Base-by-base conservation (phyloP, 2,113 vertebrate genomes). In the Mormyrus iriodes region DNA sequence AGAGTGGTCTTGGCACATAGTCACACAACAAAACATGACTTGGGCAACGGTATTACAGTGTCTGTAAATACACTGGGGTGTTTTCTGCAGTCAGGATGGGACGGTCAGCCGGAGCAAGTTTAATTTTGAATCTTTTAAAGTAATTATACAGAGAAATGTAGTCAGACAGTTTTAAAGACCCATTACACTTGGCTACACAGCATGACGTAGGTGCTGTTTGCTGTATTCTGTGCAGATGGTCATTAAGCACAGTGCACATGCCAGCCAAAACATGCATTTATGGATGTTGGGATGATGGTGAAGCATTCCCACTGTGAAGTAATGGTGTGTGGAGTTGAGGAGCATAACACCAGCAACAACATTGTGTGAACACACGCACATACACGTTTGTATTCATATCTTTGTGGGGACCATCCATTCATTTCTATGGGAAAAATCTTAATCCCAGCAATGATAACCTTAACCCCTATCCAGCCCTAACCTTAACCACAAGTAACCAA, bases 281-380 rank as follows among this genome's bases (percentile, higher is more conserved):
- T 65, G 46, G 89, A 84, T 55, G 21, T 69, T 39, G 1, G 27
- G 53, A 39, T 39, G 86, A 88, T 6, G 31, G 52, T n/a, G 53
- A 24, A 82, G 61, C 19, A 4, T 65, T 31, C 27, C 86, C 35
- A 42, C 89, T 88, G 86, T 61, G 76, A 88, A 88, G 61, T 65
- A 90, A 82, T 84, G 86, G 89, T 39, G 90, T 58, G 44, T 51
- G 65, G 89, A 90, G 82, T 73, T 88, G 52, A 4, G n/a, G 88
- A 90, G 21, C 84, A 90, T 39, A 51, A 92, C 89, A 49, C 89
- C 52, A 91, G 89, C 73, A 85, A 88, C 79, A 76, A 87, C 24
- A 19, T 55, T 91, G 91, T 89, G 89, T 93, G 92, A 92, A 94
- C 91, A 90, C 90, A 91, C 92, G 93, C 65, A 35, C 27, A 55